These are phyloP conservation scores for Sorex araneus DNA, from an alignment of 2,113 vertebrate genomes.

Conservation along the genomic window DNA sequence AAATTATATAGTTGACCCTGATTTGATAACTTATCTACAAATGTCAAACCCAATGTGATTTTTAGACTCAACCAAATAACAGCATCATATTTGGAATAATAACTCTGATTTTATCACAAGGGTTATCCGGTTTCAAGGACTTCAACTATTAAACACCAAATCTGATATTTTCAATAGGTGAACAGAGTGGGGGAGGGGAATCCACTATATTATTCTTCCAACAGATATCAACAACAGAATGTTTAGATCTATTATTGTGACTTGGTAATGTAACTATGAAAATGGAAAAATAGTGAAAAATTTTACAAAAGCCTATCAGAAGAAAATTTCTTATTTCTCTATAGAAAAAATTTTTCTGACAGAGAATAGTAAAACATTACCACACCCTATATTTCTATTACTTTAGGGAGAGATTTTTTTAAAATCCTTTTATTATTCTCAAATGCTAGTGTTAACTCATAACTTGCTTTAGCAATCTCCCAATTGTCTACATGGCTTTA, in stretches of 20 bases:
- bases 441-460: neutral
- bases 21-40: neutral
- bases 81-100: neutral
- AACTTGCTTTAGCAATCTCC: neutral
- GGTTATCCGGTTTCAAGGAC: constrained; percentile 56
- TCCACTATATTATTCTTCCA: neutral
- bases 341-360: too few relatives aligned
- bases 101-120: constrained; percentile 51
- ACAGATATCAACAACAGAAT: neutral
- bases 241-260: constrained; percentile 25
- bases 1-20: constrained; percentile 7
- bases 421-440: neutral
- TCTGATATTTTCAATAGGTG: neutral
- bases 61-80: constrained; percentile 62
- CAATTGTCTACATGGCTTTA: neutral
- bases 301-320: constrained; percentile 31
- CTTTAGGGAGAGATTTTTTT: neutral
- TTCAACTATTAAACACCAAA: constrained; percentile 45
- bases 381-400: constrained; percentile 40
- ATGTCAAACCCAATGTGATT: constrained; percentile 27
- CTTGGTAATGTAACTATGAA: neutral
- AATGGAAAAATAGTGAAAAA: constrained; percentile 53
- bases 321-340: constrained; percentile 66
- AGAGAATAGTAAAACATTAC: too few relatives aligned
- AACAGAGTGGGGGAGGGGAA: neutral